Base-by-base conservation (phyloP, 2,113 vertebrate species). In the Pelusios castaneus region DNA sequence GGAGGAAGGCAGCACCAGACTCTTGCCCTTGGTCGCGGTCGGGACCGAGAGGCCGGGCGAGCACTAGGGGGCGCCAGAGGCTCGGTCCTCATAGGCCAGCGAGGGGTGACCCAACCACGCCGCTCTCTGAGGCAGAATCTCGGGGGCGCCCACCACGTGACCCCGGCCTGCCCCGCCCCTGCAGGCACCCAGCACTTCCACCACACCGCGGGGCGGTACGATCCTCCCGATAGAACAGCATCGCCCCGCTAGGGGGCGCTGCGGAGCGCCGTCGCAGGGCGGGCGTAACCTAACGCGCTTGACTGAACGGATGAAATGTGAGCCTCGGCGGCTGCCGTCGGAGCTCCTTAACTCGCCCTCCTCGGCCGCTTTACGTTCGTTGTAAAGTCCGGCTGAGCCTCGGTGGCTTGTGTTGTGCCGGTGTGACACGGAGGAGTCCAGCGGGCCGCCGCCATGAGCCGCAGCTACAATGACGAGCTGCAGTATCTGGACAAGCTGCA, bases 401-500 rank as follows among this genome's bases (percentile, higher is more conserved):
- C 41, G 25, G 86, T 79, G 83, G 49, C 0, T 3, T 47, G 94
- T 70, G 92, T 93, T 8, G 51, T 34, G 24, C 8, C 19, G 0
- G 31, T 8, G 49, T 29, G 87, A 34, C 10, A 21, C 7, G 51
- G 21, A 12, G 51, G 21, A 12, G 67, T 0, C 0, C 4, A 2
- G 1, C 34, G 24, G 13, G 77, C n/a, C 38, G 60, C 25, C 89
- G 94, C 89, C 91, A 99, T 99, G 99, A 99, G 99, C 95, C 98
- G 99, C 41, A 98, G 51, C 82, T 99, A 99, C 80, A 99, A 99
- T n/a, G 99, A 99, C 90, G 99, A 99, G 98, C 96, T 99, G 80
- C 99, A 99, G 96, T 99, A 97, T 93, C 89, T 99, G 98, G 99
- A 99, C 10, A 99, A 99, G 96, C 97, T 99, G 63, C 91, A 88